phyloP scores from a whole-genome alignment of 2,797 vertebrate species.

The Hirundo rustica region DNA sequence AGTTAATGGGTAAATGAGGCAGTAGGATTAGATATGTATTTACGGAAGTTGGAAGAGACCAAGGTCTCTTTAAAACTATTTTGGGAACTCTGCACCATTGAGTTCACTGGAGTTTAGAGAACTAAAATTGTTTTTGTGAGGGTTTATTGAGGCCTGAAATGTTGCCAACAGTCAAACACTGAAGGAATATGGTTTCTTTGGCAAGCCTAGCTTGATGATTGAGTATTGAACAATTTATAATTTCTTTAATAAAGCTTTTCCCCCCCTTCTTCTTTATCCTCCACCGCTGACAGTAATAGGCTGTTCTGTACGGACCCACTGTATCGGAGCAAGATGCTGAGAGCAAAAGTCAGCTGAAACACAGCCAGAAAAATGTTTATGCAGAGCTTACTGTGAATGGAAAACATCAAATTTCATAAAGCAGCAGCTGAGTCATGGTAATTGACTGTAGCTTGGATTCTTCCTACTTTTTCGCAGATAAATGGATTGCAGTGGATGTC shows the following conservation, averaged over 20 bases:
- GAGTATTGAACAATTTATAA: neutral
- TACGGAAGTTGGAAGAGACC: neutral
- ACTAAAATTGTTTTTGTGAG: neutral
- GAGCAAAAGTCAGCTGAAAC: neutral
- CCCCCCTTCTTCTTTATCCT: rapidly evolving
- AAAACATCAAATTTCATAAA: neutral
- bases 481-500: neutral
- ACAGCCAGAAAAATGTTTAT: neutral
- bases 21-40: neutral
- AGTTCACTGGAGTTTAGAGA: neutral
- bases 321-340: neutral
- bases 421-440: neutral
- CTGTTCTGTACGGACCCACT: neutral
- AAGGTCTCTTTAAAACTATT: neutral
- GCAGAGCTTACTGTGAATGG: neutral
- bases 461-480: neutral
- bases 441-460: neutral
- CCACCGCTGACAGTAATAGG: neutral
- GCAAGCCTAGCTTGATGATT: neutral
- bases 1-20: neutral
- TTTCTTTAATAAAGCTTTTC: neutral
- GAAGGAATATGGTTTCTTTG: neutral
- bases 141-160: neutral
- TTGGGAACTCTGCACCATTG: rapidly evolving
- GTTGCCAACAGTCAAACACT: neutral